Base-by-base conservation (phyloP, 2,113 vertebrate genomes). In the Onychorhynchus coronatus region DNA sequence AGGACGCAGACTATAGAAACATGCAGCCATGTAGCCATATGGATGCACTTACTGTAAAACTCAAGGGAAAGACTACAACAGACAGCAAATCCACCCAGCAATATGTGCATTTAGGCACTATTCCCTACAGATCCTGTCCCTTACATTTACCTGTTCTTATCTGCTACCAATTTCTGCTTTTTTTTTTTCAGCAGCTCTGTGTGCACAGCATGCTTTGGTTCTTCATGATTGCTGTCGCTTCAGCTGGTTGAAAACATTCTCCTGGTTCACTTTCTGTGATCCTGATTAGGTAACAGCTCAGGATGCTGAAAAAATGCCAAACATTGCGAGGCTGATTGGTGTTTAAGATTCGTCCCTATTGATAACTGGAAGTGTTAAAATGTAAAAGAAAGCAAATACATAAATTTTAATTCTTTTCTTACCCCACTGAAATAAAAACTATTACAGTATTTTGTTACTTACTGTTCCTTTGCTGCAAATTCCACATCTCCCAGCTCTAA, bases 81-180 rank as follows among this genome's bases (percentile, higher is more conserved):
- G 81, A 66, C 71, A 96, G 67, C 33, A 88, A 66, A 93, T 37
- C 67, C 25, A 85, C 55, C 85, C 76, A 56, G 68, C 75, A 95
- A 86, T 83, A 75, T 27, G 65, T 9, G 8, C 47, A 72, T 93
- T 67, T 74, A 94, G 83, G 41, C 67, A 81, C n/a, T 35, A 72
- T 62, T 92, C 91, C 88, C 95, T 72, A 68, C 13, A 86, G 79
- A 78, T 44, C 20, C 82, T 27, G 13, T 42, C 8, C 90, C 49
- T 91, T 72, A 74, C 81, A 89, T 95, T 78, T 75, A 96, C 91
- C 95, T 91, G 95, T 61, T 81, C 47, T 81, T 75, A 81, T 73
- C 47, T 68, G 79, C 68, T 49, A 90, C 61, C 82, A 49, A 52
- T 78, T 86, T 92, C 52, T 76, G n/a, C 12, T 67, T 49, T 59